Conservation (phyloP, 2,888 invertebrate species). For the Cerastis leucographa region DNA sequence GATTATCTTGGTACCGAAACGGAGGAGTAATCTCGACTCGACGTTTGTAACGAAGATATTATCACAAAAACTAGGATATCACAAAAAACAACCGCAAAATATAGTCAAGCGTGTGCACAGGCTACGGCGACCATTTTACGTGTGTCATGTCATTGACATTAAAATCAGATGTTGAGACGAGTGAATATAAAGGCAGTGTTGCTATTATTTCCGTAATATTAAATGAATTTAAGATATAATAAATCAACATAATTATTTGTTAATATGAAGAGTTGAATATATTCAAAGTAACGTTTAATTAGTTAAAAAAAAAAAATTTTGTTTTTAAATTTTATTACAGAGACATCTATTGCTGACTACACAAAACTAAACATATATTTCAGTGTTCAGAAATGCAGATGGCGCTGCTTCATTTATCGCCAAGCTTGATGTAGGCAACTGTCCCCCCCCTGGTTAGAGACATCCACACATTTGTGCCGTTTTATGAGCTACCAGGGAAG, state of each 20-base stretch:
- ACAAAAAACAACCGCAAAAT: neutral
- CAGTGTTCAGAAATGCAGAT: neutral
- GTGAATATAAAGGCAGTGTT: too few relatives aligned
- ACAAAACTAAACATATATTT: too few relatives aligned
- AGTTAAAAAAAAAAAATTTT: neutral
- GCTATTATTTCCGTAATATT: too few relatives aligned
- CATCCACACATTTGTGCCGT: too few relatives aligned
- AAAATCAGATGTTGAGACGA: too few relatives aligned
- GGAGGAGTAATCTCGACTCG: conserved; percentile 7
- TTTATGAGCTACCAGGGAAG: too few relatives aligned
- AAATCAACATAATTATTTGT: too few relatives aligned
- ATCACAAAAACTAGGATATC: neutral
- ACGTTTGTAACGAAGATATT: neutral
- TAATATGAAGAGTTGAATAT: neutral
- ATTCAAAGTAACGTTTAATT: neutral
- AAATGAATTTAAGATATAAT: too few relatives aligned
- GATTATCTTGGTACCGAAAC: neutral
- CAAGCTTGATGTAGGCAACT: conserved; percentile 1
- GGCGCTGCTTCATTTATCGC: neutral
- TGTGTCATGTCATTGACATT: too few relatives aligned
- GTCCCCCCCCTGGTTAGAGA: neutral
- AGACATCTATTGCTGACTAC: too few relatives aligned
- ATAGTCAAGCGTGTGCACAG: neutral
- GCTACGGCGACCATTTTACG: too few relatives aligned
- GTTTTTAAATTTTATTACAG: neutral